Conservation (phyloP, 2,113 vertebrate species). For the Stictonetta naevosa region DNA sequence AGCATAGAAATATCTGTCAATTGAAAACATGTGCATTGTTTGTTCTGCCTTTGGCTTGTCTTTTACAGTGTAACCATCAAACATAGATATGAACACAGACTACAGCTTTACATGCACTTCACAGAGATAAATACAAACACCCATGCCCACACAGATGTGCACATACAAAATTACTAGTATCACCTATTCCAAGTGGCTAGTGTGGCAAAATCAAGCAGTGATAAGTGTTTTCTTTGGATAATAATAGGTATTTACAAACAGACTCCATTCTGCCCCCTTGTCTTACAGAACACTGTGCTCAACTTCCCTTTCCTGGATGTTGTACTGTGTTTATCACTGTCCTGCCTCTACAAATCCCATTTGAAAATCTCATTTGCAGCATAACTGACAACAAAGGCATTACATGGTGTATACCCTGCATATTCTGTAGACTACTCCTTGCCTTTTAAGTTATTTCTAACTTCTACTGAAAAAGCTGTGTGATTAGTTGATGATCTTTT, state of each 20-base stretch:
- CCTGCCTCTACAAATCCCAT: conserved; percentile 73
- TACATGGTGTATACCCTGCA: conserved; percentile 41
- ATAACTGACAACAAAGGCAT: conserved; percentile 74
- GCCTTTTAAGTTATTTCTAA: conserved; percentile 67
- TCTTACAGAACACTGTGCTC: conserved; percentile 16
- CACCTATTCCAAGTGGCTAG: conserved; percentile 36
- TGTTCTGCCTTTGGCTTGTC: conserved; percentile 48
- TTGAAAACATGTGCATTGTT: neutral
- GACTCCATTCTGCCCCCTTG: conserved; percentile 67
- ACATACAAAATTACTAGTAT: conserved; percentile 43
- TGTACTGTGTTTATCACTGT: conserved; percentile 59
- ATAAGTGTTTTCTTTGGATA: conserved; percentile 68
- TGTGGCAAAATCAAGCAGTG: conserved; percentile 66
- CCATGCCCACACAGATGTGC: neutral
- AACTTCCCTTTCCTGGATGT: conserved; percentile 53
- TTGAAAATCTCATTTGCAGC: conserved; percentile 76
- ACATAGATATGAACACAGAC: neutral
- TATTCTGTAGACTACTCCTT: conserved; percentile 35
- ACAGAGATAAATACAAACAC: neutral
- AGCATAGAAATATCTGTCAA: conserved; percentile 24
- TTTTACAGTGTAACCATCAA: neutral
- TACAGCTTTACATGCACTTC: neutral
- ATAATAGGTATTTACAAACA: conserved; percentile 70
- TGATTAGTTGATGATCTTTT: conserved; percentile 51
- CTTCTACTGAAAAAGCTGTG: conserved; percentile 37